A percentile compares a stretch with the other conserved stretches of the same genome.
Evolutionary conservation across 2,797 vertebrate genomes (phyloP).

Genomic region (Martes flavigula): DNA sequence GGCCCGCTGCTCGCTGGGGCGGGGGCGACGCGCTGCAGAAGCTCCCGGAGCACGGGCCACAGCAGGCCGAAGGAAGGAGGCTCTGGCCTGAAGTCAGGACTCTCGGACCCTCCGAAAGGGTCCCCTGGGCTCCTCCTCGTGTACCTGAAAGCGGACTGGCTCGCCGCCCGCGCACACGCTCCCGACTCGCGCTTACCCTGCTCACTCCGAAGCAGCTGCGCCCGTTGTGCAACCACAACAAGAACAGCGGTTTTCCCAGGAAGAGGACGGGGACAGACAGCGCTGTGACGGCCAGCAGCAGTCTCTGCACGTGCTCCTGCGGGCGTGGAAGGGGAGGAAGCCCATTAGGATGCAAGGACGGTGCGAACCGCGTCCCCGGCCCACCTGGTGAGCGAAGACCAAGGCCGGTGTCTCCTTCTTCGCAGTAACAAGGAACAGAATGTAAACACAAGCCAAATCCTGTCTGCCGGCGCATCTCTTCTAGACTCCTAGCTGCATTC

Average conservation of each 20-base stretch:
- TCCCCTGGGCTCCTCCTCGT: accelerated
- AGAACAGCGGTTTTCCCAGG: slow-evolving; percentile 94
- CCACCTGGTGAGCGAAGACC: accelerated
- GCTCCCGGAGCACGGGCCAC: accelerated
- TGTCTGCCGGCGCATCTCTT: accelerated
- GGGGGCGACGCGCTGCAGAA: no score
- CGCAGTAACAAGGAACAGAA: accelerated
- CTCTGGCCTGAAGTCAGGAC: neutral
- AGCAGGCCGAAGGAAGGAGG: neutral
- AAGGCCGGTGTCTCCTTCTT: accelerated
- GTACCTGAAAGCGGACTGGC: accelerated
- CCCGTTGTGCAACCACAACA: slow-evolving; percentile 94
- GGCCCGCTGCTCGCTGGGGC: no score
- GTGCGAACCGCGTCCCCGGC: accelerated
- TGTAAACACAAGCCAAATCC: accelerated
- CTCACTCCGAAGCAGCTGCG: slow-evolving; percentile 90
- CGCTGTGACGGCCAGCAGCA: slow-evolving; percentile 89
- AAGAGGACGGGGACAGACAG: slow-evolving; percentile 94
- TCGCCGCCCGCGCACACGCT: accelerated
- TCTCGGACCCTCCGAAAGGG: neutral
- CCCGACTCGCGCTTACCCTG: slow-evolving; percentile 85
- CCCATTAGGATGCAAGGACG: accelerated
- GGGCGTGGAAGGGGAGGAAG: neutral
- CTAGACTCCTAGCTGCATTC: neutral
- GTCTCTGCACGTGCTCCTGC: slow-evolving; percentile 91